Percentiles rank a stretch among this genome's conserved stretches.
Conservation (phyloP, 2,797 vertebrate species). For the Basileuterus tristriatus region DNA sequence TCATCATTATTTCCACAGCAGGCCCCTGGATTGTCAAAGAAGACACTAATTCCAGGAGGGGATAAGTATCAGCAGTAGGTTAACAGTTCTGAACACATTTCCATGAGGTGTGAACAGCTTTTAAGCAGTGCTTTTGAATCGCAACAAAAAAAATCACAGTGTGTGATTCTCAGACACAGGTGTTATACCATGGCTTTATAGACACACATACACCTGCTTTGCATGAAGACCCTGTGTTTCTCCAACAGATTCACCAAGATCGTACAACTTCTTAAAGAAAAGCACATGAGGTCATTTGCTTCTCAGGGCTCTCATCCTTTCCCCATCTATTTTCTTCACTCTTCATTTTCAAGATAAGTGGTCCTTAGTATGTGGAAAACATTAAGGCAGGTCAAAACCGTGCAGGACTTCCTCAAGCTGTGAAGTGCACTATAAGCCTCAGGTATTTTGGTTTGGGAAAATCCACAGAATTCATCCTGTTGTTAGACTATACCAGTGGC, state of each 20-base stretch:
- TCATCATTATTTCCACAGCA: not conserved
- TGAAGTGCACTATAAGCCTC: not conserved
- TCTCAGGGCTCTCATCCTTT: not conserved
- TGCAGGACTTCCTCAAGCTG: not conserved
- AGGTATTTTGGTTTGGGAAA: not conserved
- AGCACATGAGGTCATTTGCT: not conserved
- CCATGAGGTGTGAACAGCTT: not conserved
- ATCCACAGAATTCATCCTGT: not conserved
- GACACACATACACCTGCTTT: not conserved
- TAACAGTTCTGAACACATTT: constrained; percentile 12
- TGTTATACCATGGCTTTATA: not conserved
- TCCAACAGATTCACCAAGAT: not conserved
- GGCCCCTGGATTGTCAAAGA: not conserved
- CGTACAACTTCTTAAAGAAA: not conserved
- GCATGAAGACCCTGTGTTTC: not conserved
- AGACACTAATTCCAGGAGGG: not conserved
- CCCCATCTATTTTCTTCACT: not conserved
- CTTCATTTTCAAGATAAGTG: not conserved
- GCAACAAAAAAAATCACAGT: not conserved
- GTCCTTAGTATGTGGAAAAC: not conserved
- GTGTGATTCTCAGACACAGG: not conserved
- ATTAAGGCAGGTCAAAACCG: not conserved
- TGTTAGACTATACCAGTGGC: not conserved
- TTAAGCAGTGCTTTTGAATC: not conserved
- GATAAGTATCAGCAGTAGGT: not conserved